Evolutionary conservation across 2,797 vertebrate species (phyloP).

Genomic region (Manis crassicaudata): DNA sequence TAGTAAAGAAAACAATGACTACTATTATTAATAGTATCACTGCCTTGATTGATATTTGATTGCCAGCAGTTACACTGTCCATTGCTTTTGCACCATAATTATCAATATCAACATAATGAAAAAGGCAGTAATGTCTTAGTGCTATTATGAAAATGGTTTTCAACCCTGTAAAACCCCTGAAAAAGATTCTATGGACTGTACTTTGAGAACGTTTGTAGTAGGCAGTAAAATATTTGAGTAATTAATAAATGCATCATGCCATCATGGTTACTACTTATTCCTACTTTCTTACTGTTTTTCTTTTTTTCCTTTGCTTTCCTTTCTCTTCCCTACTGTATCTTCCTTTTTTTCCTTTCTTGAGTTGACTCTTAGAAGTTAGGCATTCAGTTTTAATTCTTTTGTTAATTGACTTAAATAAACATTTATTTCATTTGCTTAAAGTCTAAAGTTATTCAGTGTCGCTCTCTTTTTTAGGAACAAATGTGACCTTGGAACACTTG

Average conservation of each 20-base stretch:
- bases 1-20: background rate
- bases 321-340: background rate
- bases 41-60: background rate
- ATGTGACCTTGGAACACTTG: background rate
- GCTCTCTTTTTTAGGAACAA: background rate
- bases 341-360: background rate
- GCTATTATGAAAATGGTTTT: conserved; percentile 1
- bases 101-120: background rate
- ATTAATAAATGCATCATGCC: background rate
- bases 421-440: background rate
- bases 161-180: background rate
- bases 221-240: background rate
- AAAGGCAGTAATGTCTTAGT: conserved; percentile 27
- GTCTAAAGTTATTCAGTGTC: background rate
- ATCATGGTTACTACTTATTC: background rate
- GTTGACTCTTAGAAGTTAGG: background rate
- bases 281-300: background rate
- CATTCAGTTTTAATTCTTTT: conserved; percentile 17
- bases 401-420: conserved; percentile 27
- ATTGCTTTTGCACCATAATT: background rate
- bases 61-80: background rate
- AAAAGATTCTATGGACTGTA: background rate
- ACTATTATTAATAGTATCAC: background rate
- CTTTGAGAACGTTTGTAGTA: background rate
- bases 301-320: background rate